Evolutionary conservation across 2,888 invertebrate species (phyloP).

Genomic region (Acronicta alni): DNA sequence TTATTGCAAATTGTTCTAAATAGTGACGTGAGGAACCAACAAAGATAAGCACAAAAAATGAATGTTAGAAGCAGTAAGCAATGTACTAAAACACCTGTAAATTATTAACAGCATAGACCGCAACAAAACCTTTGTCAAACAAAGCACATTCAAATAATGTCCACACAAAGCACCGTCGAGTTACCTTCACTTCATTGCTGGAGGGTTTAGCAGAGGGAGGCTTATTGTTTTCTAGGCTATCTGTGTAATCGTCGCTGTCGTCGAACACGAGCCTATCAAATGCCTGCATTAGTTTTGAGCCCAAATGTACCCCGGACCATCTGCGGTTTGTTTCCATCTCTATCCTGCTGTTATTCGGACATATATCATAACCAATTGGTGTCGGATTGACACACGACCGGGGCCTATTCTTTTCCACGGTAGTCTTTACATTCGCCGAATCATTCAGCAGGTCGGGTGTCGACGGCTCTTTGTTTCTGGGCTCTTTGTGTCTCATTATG

Average conservation of each 20-base stretch:
- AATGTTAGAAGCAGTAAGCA: conserved; percentile 65
- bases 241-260: conserved; percentile 93
- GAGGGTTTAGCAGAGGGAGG: conserved; percentile 80
- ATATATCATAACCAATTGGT: conserved; percentile 83
- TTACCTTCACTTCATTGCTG: conserved; percentile 87
- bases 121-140: conserved; percentile 62
- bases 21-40: conserved; percentile 38
- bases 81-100: conserved; percentile 61
- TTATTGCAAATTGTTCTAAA: conserved; percentile 20
- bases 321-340: conserved; percentile 89
- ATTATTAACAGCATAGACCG: conserved; percentile 62
- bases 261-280: conserved; percentile 91
- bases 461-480: conserved; percentile 85
- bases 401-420: conserved; percentile 90
- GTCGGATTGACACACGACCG: conserved; percentile 92
- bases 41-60: conserved; percentile 57
- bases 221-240: conserved; percentile 92
- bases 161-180: conserved; percentile 71
- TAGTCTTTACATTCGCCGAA: conserved; percentile 86
- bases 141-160: conserved; percentile 62
- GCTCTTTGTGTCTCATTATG: conserved; percentile 86
- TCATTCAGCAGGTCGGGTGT: conserved; percentile 90
- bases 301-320: conserved; percentile 93
- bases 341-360: conserved; percentile 84
- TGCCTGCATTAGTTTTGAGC: conserved; percentile 92